Percentiles rank a stretch among this genome's conserved stretches.
Conservation (phyloP, 2,113 vertebrate species). For the Pao palembangensis region DNA sequence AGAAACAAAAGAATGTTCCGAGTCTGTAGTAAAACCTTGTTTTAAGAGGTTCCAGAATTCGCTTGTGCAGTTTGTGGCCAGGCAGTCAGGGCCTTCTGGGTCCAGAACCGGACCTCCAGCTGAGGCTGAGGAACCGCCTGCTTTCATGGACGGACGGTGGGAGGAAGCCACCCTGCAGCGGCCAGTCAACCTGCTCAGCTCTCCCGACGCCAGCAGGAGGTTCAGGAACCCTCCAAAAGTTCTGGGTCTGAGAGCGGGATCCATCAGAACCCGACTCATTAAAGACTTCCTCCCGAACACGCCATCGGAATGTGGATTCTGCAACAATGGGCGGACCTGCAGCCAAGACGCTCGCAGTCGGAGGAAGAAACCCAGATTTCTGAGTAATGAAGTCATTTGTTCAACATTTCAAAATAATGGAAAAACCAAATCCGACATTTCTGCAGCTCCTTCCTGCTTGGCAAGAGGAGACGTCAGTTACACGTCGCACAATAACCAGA, state of each 20-base stretch:
- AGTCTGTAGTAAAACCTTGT: background rate
- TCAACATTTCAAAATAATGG: constrained; percentile 6
- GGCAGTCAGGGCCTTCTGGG: too few relatives aligned
- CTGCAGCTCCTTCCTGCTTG: background rate
- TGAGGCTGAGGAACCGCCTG: background rate
- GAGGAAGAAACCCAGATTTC: constrained; percentile 26
- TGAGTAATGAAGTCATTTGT: constrained; percentile 35
- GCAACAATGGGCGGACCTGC: constrained; percentile 40
- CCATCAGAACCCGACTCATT: constrained; percentile 34
- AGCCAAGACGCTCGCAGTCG: constrained; percentile 31
- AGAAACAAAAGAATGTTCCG: too few relatives aligned
- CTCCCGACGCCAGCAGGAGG: background rate
- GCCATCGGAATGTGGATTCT: constrained; percentile 34
- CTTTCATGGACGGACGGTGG: background rate
- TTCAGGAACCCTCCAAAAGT: background rate
- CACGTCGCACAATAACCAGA: constrained; percentile 15
- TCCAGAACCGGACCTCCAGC: too few relatives aligned
- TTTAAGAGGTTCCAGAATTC: background rate
- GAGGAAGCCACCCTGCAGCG: background rate
- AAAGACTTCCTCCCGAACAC: constrained; percentile 25
- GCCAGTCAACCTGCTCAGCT: constrained; percentile 10
- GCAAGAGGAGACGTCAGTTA: background rate
- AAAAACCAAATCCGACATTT: constrained; percentile 8
- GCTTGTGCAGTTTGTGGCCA: too few relatives aligned
- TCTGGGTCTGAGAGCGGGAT: constrained; percentile 33